phyloP scores from a whole-genome alignment of 1,140 invertebrate genomes.

The Drosophila funebris region DNA sequence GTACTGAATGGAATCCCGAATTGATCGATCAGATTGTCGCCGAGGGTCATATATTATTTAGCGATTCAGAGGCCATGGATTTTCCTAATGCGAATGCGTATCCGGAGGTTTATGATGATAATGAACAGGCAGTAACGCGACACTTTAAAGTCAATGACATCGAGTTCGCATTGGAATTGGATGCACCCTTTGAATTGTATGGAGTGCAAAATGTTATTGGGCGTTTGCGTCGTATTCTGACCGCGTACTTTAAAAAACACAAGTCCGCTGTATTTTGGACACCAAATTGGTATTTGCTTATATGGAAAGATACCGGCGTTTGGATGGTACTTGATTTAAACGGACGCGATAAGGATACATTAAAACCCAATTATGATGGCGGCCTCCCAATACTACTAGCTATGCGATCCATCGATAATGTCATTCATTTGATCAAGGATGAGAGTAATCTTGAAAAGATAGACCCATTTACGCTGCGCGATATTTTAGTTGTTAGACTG shows the following conservation, averaged over 20 bases:
- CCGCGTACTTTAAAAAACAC: constrained; percentile 42
- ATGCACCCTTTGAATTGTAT: constrained; percentile 54
- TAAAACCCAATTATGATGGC: constrained; percentile 30
- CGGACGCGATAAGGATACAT: constrained; percentile 46
- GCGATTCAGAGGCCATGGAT: constrained; percentile 54
- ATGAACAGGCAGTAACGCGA: constrained; percentile 51
- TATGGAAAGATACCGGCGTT: constrained; percentile 64
- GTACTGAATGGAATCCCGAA: constrained; percentile 56
- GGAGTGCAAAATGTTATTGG: constrained; percentile 19
- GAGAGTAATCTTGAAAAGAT: constrained; percentile 52
- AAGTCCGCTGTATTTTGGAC: constrained; percentile 54
- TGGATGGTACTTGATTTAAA: constrained; percentile 69
- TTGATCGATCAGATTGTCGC: constrained; percentile 46
- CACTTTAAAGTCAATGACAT: constrained; percentile 67
- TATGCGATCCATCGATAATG: constrained; percentile 60
- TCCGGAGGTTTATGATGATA: constrained; percentile 59
- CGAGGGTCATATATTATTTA: constrained; percentile 57
- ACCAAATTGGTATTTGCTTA: constrained; percentile 53
- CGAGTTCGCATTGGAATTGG: constrained; percentile 62
- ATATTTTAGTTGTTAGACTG: constrained; percentile 53
- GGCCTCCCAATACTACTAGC: constrained; percentile 48
- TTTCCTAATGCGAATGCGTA: constrained; percentile 21
- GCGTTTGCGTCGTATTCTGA: constrained; percentile 41
- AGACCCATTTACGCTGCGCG: constrained; percentile 43
- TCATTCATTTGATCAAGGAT: constrained; percentile 56